Conservation (phyloP, 2,888 invertebrate species). For the Autographa gamma region DNA sequence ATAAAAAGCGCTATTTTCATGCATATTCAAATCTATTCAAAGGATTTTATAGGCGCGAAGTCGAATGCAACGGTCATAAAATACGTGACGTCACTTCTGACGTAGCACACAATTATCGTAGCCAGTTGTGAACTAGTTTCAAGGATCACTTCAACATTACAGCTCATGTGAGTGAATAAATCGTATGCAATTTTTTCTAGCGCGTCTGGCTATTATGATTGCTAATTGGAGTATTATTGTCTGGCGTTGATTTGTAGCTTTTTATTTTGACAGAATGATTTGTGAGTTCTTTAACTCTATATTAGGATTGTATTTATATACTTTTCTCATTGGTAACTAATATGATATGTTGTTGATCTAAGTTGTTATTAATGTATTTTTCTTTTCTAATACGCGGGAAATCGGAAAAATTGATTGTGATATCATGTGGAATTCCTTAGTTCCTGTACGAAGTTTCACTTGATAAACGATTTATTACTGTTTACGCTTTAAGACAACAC, state of each 20-base stretch:
- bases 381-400: no score
- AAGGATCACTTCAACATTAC: constrained; percentile 53
- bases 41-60: constrained; percentile 48
- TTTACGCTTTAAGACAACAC: no score
- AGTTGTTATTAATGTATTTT: no score
- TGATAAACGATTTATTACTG: no score
- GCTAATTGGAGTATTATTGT: constrained; percentile 18
- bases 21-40: constrained; percentile 50
- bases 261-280: constrained; percentile 1
- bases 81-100: constrained; percentile 56
- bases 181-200: constrained; percentile 28
- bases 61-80: constrained; percentile 54
- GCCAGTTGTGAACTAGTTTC: constrained; percentile 49
- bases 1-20: constrained; percentile 37
- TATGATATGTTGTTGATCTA: no score
- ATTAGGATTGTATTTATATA: no score
- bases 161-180: constrained; percentile 44
- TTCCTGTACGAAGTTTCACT: neutral
- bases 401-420: no score
- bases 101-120: constrained; percentile 53
- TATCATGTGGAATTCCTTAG: neutral
- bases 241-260: neutral
- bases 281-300: neutral
- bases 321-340: no score
- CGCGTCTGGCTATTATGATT: neutral